Conservation (phyloP, 2,113 vertebrate genomes). For the Pavo muticus region DNA sequence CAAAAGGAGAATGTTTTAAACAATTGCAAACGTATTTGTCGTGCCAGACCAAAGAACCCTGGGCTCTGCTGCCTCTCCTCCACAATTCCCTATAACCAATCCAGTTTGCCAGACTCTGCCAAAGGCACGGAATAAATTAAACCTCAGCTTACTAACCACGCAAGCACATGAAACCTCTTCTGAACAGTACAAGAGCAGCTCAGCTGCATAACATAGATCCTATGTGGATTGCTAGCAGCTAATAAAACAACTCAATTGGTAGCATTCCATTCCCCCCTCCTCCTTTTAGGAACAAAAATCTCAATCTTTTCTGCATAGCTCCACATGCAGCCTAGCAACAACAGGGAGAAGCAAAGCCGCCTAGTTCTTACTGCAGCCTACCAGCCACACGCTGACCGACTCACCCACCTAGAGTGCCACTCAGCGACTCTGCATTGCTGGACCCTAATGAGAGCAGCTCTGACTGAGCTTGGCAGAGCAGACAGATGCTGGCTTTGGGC, state of each 20-base stretch:
- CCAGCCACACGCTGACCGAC: not conserved
- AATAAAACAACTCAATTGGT: constrained; percentile 14
- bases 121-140: constrained; percentile 36
- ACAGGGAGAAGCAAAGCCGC: not conserved
- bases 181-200: not conserved
- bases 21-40: not conserved
- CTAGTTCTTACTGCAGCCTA: not conserved
- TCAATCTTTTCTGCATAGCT: not conserved
- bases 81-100: not conserved
- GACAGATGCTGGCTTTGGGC: not conserved
- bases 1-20: not conserved
- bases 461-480: not conserved
- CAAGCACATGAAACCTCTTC: not conserved
- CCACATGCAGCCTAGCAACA: constrained; percentile 30
- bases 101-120: constrained; percentile 16
- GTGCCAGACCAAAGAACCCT: not conserved
- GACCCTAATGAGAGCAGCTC: not conserved
- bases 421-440: not conserved
- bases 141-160: not conserved
- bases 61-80: not conserved
- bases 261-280: not conserved
- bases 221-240: not conserved
- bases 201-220: not conserved
- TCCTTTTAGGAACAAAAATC: constrained; percentile 14
- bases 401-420: not conserved